Evolutionary conservation across 2,113 vertebrate species (phyloP), one percentile per base, ranked within the genome.

Genomic region (Brachyistius frenatus): DNA sequence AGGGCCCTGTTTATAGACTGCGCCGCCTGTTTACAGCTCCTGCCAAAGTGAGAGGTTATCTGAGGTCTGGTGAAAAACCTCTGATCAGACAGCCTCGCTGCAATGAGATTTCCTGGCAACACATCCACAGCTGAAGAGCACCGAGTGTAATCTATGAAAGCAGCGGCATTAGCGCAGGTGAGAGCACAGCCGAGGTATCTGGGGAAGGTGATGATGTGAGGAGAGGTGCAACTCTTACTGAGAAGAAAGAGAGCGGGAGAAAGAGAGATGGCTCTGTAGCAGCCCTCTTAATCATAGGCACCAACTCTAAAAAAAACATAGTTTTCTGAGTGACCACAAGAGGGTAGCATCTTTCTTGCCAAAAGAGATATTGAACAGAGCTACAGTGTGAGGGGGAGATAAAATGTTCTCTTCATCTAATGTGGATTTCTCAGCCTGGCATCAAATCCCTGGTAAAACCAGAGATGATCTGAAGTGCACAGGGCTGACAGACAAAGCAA

Each of bases 31-130:
- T n/a, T 66, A 23, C 63, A 70, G 57, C 44, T 60, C 31, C 63
- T 72, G 54, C 69, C 39, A 78, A 46, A 66, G 7, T 11, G 32
- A 73, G 53, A 81, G 57, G 56, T 84, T 39, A 61, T 70, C 2
- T 54, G 35, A 65, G 69, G 74, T 33, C 61, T 49, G 15, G n/a
- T 69, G 0, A 32, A 65, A 74, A 52, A 39, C 4, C 58, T 74
- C 74, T 56, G 37, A 77, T 79, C 41, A 72, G 47, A 41, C 4
- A 54, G 23, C 11, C 15, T 36, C 41, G 41, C 46, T 35, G 31
- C 23, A 3, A 31, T 69, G 61, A 63, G 61, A 87, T 88, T 84
- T 67, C 63, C 83, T 66, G 67, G 81, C 76, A 89, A 83, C 67
- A 65, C 56, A 55, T 7, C 30, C 30, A 47, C 35, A 61, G 53